These are phyloP conservation scores for Meles meles DNA, from an alignment of 2,113 vertebrate species.

Conservation along the genomic window DNA sequence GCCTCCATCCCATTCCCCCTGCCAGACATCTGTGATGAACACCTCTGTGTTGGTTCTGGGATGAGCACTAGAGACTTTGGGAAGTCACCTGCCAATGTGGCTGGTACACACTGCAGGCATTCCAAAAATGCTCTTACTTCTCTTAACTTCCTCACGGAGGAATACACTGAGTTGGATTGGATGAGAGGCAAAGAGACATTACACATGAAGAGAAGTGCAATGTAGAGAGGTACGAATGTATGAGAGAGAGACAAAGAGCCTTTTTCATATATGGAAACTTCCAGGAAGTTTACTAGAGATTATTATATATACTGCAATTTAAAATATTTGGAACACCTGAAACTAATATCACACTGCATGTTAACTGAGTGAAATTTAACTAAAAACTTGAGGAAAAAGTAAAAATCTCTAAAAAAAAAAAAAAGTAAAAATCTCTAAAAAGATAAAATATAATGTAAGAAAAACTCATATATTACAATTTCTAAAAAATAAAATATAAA, in stretches of 20 bases:
- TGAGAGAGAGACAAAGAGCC: background rate
- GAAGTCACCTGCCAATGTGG: background rate
- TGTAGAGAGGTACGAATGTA: background rate
- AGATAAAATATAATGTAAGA: background rate
- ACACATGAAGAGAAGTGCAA: background rate
- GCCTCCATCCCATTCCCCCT: too few species aligned
- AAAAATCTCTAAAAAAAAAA: too few species aligned
- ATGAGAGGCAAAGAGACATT: background rate
- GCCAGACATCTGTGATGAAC: background rate
- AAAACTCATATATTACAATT: background rate
- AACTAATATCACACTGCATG: background rate
- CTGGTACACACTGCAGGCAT: background rate
- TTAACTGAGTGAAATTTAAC: background rate
- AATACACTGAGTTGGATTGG: background rate
- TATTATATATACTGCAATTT: background rate
- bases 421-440: too few species aligned
- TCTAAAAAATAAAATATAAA: background rate
- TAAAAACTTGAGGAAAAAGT: background rate
- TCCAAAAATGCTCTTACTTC: background rate
- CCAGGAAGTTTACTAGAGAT: background rate
- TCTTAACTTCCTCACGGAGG: background rate
- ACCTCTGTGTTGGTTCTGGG: rapidly evolving
- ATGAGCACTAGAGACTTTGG: rapidly evolving
- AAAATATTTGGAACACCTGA: background rate
- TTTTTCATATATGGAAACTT: background rate